Percentiles rank a stretch among this genome's conserved stretches.
phyloP scores from a whole-genome alignment of 2,888 invertebrate genomes.

The Allolobophora icterica region DNA sequence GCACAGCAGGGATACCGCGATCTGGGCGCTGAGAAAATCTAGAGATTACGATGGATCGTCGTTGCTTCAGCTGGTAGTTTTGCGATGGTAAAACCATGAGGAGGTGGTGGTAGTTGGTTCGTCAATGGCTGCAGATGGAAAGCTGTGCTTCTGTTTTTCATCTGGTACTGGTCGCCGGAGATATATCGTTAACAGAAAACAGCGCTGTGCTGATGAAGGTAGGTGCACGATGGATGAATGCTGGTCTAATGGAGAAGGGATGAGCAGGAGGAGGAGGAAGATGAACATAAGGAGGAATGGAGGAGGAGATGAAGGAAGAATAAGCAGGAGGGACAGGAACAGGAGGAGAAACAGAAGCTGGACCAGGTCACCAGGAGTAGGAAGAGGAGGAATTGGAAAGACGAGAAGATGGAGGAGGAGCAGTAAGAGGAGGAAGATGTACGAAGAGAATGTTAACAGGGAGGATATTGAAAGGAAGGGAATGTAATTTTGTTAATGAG shows the following conservation, averaged over 20 bases:
- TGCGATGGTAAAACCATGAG: not conserved
- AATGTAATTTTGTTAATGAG: not conserved
- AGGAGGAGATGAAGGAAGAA: not conserved
- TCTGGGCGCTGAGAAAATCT: too few relatives aligned
- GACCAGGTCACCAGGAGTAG: not conserved
- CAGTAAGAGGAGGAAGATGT: not conserved
- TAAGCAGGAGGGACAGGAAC: not conserved
- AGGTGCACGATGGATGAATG: not conserved
- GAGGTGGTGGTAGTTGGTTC: not conserved
- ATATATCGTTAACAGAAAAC: not conserved
- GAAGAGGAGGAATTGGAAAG: not conserved
- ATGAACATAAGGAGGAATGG: not conserved
- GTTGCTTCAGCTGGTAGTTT: not conserved
- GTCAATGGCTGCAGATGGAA: conserved; percentile 11
- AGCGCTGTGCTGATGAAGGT: not conserved
- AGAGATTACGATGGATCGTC: not conserved
- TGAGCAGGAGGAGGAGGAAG: not conserved
- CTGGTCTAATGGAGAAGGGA: not conserved
- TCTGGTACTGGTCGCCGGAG: not conserved
- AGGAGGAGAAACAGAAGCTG: not conserved
- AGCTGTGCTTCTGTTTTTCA: not conserved
- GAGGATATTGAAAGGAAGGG: not conserved
- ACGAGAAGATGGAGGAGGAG: not conserved
- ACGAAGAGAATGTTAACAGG: not conserved
- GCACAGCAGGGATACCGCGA: not conserved